Evolutionary conservation across 2,888 invertebrate genomes (phyloP), one percentile per base, ranked within the genome.

Genomic region (Spilarctia lutea): DNA sequence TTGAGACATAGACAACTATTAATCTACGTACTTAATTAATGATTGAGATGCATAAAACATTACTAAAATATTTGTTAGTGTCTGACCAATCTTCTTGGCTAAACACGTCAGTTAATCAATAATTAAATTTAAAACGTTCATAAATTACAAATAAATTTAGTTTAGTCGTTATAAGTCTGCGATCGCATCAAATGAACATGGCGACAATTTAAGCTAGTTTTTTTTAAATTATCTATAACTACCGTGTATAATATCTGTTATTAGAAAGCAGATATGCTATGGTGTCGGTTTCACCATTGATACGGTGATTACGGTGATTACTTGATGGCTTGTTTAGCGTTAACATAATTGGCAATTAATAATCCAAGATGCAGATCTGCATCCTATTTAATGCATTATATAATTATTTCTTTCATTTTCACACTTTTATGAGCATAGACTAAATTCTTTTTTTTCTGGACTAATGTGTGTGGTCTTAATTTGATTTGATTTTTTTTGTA

Each of bases 161-260:
- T 13, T 42, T 42, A 2, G 16, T 42, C 42, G 24, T 56, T 56
- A n/a, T 11, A 56, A 56, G 24, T 10, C 11, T 13, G 11, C 60
- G 13, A 60, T 60, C 60, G n/a, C 2, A 60, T 60, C 13, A 27
- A 27, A 60, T 48, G 27, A n/a, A 60, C 56, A 39, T 56, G 69
- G 39, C 7, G 48, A 45, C 39, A 10, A 71, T 52, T 71, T 45
- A 67, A 18, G 68, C 65, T 65, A 75, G 65, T 71, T 75, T 71
- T 75, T 72, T 75, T 71, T 42, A 8, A 85, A 79, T 86, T 85
- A 84, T 79, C 77, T 74, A 81, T 89, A 88, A 89, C 88, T 88
- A 85, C 77, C 77, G 75, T 82, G 78, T 79, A 84, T 83, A 60
- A 85, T 83, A 87, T 87, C 86, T 83, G 83, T 88, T 82, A 79